These are phyloP conservation scores for Calosoma granatense DNA, from an alignment of 1,140 invertebrate genomes.

Conservation along the genomic window DNA sequence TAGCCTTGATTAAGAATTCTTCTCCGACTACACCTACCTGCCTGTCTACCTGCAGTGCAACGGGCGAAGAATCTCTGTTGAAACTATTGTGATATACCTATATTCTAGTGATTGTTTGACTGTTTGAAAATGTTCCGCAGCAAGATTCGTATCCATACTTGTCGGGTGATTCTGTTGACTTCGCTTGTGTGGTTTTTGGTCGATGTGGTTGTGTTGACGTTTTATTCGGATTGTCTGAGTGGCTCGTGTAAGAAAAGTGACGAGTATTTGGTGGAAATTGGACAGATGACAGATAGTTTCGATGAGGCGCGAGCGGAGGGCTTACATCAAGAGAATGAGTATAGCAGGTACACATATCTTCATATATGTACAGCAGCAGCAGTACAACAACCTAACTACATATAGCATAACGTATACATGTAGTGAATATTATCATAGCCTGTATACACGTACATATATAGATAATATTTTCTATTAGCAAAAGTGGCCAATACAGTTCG, in stretches of 20 bases:
- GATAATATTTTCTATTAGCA: not conserved
- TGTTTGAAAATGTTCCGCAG: constrained; percentile 63
- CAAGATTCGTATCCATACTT: constrained; percentile 84
- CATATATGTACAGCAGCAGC: not conserved
- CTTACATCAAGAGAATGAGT: not conserved
- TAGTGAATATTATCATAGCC: too few relatives aligned
- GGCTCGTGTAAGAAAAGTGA: constrained; percentile 51
- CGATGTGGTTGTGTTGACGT: constrained; percentile 82
- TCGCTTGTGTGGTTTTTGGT: constrained; percentile 93
- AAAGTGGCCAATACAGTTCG: constrained; percentile 29
- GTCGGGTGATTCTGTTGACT: constrained; percentile 86
- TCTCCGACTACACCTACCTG: not conserved
- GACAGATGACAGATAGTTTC: not conserved
- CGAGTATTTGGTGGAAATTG: constrained; percentile 40
- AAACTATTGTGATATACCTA: constrained; percentile 2
- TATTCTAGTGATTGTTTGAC: not conserved
- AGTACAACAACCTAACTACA: not conserved
- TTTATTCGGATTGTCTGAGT: constrained; percentile 85
- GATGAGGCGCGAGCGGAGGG: not conserved
- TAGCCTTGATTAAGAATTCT: not conserved
- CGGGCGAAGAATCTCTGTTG: not conserved
- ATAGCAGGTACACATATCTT: not conserved
- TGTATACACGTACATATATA: too few relatives aligned
- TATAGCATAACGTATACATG: too few relatives aligned
- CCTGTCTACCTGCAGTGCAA: not conserved